These are phyloP conservation scores for Hedya salicella DNA, from an alignment of 2,888 invertebrate species.

Conservation along the genomic window DNA sequence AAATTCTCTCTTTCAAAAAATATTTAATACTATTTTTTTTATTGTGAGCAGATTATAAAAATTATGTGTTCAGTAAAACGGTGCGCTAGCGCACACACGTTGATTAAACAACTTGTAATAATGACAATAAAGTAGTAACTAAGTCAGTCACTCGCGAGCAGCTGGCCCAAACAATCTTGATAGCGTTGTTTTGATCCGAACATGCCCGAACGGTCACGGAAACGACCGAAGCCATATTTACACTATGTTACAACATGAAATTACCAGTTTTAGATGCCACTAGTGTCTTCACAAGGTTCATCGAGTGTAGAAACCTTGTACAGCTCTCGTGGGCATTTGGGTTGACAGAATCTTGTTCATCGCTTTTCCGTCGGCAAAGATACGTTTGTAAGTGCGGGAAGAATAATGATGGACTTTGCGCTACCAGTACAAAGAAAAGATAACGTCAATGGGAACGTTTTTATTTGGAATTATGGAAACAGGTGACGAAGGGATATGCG, in stretches of 20 bases:
- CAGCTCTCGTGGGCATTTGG: not conserved
- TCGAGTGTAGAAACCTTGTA: not conserved
- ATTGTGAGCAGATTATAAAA: not conserved
- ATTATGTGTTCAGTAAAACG: constrained; percentile 21
- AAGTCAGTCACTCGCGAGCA: constrained; percentile 34
- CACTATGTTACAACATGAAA: constrained; percentile 33
- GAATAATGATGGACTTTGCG: constrained; percentile 63
- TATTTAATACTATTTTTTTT: not conserved
- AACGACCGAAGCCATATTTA: constrained; percentile 67
- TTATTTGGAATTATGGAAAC: not conserved
- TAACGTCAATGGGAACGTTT: constrained; percentile 12
- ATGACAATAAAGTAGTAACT: constrained; percentile 55
- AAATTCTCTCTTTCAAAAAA: not conserved
- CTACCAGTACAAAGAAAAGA: constrained; percentile 50
- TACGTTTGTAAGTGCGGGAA: constrained; percentile 24
- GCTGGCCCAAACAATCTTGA: constrained; percentile 39
- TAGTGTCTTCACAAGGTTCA: constrained; percentile 7
- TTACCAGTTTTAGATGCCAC: constrained; percentile 14
- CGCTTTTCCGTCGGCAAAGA: constrained; percentile 19
- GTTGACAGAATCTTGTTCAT: not conserved
- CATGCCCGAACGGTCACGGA: constrained; percentile 66
- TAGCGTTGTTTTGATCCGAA: constrained; percentile 75
- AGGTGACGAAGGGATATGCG: not conserved
- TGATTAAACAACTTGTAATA: constrained; percentile 66
- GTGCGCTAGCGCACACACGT: constrained; percentile 60